Conservation (phyloP, 1,140 invertebrate species). For the Pinna nobilis region DNA sequence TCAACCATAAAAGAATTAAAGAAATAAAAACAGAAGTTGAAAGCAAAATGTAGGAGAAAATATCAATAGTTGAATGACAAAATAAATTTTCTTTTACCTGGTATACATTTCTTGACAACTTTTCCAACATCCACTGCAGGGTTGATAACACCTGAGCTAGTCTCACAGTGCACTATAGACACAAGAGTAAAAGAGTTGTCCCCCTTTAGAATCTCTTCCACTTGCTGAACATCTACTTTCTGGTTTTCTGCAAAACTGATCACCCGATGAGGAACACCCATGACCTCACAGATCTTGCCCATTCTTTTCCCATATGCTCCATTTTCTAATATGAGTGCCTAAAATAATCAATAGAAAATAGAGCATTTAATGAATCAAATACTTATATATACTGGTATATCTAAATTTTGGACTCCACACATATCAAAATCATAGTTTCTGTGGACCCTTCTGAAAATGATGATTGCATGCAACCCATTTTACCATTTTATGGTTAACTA, state of each 20-base stretch:
- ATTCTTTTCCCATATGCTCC: conserved; percentile 77
- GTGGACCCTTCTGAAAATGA: too few species aligned
- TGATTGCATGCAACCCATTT: too few species aligned
- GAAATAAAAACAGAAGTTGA: neutral
- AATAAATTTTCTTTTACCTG: conserved; percentile 52
- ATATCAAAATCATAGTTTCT: too few species aligned
- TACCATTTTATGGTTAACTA: too few species aligned
- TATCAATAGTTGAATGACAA: neutral
- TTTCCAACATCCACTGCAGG: conserved; percentile 73
- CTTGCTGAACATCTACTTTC: conserved; percentile 58
- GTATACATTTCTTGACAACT: conserved; percentile 66
- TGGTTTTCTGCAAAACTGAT: conserved; percentile 73
- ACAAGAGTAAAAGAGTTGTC: conserved; percentile 69
- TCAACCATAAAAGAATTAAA: too few species aligned
- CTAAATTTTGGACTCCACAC: too few species aligned
- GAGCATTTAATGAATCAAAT: neutral
- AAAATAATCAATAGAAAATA: neutral
- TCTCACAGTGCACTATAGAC: conserved; percentile 76
- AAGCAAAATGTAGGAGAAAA: neutral
- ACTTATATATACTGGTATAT: too few species aligned
- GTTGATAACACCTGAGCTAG: conserved; percentile 77
- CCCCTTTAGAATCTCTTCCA: conserved; percentile 61
- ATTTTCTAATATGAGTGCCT: conserved; percentile 76
- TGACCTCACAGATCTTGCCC: conserved; percentile 73
- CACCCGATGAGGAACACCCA: conserved; percentile 65